Base-by-base conservation (phyloP, 2,113 vertebrate genomes). In the Calidris pugnax region DNA sequence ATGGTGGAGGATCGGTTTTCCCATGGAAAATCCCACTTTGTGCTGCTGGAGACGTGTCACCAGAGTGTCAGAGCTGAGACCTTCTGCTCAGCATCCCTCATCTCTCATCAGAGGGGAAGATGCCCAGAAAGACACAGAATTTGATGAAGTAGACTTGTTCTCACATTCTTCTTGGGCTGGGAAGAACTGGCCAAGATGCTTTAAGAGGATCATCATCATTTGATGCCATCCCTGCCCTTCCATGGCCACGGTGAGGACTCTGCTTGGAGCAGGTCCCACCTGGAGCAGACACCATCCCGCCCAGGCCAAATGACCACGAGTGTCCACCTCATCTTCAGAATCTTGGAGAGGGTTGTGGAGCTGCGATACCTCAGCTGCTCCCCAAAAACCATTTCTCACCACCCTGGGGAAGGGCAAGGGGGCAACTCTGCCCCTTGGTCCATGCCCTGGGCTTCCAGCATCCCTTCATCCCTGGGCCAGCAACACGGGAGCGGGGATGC, bases 231-330 rank as follows among this genome's bases (percentile, higher is more conserved):
- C 26, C 19, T 37, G 57, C 6, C 41, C 30, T 43, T 24, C 43
- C 59, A 22, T 3, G 4, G 67, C 30, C 3, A 0, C 0, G 1
- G 35, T 14, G 50, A 50, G 20, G 35, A 11, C 35, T 21, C 41
- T 26, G 51, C 43, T 22, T 14, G 3, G 18, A 75, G 71, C 14
- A 18, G 43, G 24, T 60, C 53, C 63, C 55, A 9, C 53, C 53
- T 6, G 35, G 27, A 89, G 51, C 60, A 43, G 51, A 27, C 37
- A 26, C 50, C 24, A 5, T 64, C 16, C 59, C 41, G 27, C 32
- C 7, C 4, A 2, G 32, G 9, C 10, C 26, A 11, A 4, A 10
- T 1, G 12, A 45, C 22, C 15, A 2, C 2, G 26, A n/a, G n/a
- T 18, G 56, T 30, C 79, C 20, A 12, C 10, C 63, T 39, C 39